phyloP scores from a whole-genome alignment of 2,113 vertebrate species.

The Macrotis lagotis region DNA sequence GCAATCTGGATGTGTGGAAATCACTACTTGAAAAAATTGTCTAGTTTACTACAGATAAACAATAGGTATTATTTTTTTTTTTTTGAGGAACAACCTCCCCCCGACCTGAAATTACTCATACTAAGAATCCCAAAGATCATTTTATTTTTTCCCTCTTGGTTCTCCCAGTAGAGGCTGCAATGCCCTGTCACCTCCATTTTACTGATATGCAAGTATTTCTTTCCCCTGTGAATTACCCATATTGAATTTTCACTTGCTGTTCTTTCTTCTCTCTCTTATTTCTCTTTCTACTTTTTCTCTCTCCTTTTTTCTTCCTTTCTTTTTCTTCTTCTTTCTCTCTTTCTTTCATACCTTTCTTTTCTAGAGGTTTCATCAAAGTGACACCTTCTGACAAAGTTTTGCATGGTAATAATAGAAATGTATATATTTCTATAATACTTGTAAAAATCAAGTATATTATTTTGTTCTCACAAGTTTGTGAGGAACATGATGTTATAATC shows the following conservation, averaged over 20 bases:
- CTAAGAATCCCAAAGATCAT: slow-evolving; percentile 56
- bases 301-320: too few relatives aligned
- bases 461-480: not conserved
- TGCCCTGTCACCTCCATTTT: slow-evolving; percentile 35
- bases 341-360: not conserved
- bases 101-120: slow-evolving; percentile 67
- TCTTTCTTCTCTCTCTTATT: not conserved
- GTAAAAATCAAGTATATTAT: not conserved
- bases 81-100: slow-evolving; percentile 41
- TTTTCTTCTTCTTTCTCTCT: rapidly evolving
- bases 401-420: not conserved
- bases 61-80: slow-evolving; percentile 72
- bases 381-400: not conserved
- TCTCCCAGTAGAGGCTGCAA: slow-evolving; percentile 24
- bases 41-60: slow-evolving; percentile 61
- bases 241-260: slow-evolving; percentile 51
- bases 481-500: not conserved
- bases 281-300: not conserved
- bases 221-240: slow-evolving; percentile 53
- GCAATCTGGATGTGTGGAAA: slow-evolving; percentile 42
- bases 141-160: slow-evolving; percentile 49
- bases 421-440: not conserved
- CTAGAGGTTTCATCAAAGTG: not conserved
- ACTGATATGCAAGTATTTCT: slow-evolving; percentile 41
- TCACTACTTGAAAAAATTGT: slow-evolving; percentile 43